Evolutionary conservation across 1,140 invertebrate species (phyloP).

Genomic region (Heliconius hewitsoni): DNA sequence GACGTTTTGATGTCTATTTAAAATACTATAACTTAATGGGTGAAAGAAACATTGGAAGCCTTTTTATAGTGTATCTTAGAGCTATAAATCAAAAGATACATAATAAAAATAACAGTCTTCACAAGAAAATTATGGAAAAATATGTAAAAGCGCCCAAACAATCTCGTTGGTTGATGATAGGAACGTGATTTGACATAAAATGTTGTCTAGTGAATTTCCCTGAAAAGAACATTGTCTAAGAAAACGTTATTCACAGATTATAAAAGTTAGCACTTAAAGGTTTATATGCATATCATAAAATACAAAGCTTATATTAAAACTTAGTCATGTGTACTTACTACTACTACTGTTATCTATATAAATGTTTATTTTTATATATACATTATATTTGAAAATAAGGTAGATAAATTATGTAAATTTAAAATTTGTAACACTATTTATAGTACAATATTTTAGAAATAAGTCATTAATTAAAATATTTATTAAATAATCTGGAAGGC

Average conservation of each 20-base stretch:
- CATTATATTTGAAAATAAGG: no score
- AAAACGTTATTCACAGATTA: conserved; percentile 13
- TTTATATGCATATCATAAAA: neutral
- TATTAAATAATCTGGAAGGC: no score
- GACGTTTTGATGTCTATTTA: conserved; percentile 42
- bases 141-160: conserved; percentile 40
- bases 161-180: conserved; percentile 42
- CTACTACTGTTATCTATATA: no score
- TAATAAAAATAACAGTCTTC: conserved; percentile 26
- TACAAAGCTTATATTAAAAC: neutral
- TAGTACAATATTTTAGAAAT: no score
- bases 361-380: no score
- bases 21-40: conserved; percentile 28
- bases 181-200: conserved; percentile 58
- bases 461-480: no score
- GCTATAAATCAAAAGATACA: conserved; percentile 20
- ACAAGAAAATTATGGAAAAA: conserved; percentile 36
- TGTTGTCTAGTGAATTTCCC: conserved; percentile 41
- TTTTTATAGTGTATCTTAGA: conserved; percentile 11
- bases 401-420: no score
- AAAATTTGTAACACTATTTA: no score
- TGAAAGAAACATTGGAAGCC: conserved; percentile 16
- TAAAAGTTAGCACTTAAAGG: neutral
- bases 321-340: neutral
- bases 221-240: conserved; percentile 22